Evolutionary conservation across 1,140 invertebrate genomes (phyloP), one percentile per base, ranked within the genome.

Genomic region (Bombus affinis): DNA sequence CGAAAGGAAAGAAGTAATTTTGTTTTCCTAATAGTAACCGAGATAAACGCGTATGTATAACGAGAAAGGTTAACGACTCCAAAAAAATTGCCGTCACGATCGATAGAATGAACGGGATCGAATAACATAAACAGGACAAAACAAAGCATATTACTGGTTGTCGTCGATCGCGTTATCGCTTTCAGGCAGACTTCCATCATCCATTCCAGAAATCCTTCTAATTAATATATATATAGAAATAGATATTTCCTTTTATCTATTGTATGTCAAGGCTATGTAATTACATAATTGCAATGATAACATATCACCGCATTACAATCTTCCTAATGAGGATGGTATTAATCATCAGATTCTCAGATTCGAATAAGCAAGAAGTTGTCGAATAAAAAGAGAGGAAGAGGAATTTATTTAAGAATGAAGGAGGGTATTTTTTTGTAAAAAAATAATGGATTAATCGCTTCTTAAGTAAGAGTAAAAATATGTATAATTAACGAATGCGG

Each of bases 41-140:
- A 2, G 15, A 47, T 25, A 28, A 37, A 47, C 18, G 15, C 6
- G 28, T 1, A 44, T 32, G 8, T 25, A 32, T 13, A 47, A 2
- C 42, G 42, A n/a, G 42, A 76, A 77, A 68, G 62, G 35, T 77
- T 77, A 68, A 57, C 32, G 70, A 65, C 80, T 62, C 9, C 6
- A 22, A 77, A 78, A 78, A 62, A 83, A 83, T 78, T 32, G 28
- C 28, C n/a, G 6, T 22, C 35, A 5, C 5, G 10, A 28, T 25
- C 71, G 39, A 44, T 82, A 25, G n/a, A 74, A n/a, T 22, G n/a
- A 74, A 35, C n/a, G 35, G 2, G 3, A 68, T 57, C 15, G 12
- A 68, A 57, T 68, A 37, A 75, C 32, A 28, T 39, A 57, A 77
- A 68, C 62, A 42, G 8, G 28, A 39, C 44, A 66, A 6, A 82